Base-by-base conservation (phyloP, 2,797 vertebrate species). In the Ataeniobius toweri region DNA sequence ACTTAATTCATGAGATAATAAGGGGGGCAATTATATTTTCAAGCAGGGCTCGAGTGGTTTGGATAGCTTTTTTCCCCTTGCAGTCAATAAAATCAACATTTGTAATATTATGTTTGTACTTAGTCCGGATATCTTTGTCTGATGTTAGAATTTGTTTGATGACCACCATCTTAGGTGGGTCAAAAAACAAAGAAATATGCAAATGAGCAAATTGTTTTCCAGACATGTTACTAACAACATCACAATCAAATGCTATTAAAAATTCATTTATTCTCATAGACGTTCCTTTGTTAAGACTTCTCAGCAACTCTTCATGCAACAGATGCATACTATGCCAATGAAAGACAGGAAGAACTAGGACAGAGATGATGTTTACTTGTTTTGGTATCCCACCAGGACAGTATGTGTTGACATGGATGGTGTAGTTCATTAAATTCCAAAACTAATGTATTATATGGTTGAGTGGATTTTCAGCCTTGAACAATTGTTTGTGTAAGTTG, bases 391-490 rank as follows among this genome's bases (percentile, higher is more conserved):
- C 24, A 24, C 31, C 36, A 69, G 50, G 5, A 41, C 10, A 1
- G 22, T 73, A 18, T 73, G 71, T 9, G 39, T 55, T 56, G 51
- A 24, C 31, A 36, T 56, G 51, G 51, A 55, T 39, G 20, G 24
- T 36, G 36, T 53, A 73, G 51, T 39, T 73, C 20, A 56, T 73
- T 36, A 55, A 73, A 56, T 39, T 73, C 71, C 51, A 24, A 72
- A 55, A 41, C 8, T 9, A 55, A 53, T 31, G 26, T 53, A 22
- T 71, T 36, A 36, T 71, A 71, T 53, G 70, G 70, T 36, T 71
- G 70, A 71, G 16, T 71, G 70, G 28, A 16, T 53, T 71, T 71
- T 31, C 28, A 22, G 48, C 70, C 22, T 36, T 53, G 28, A 18
- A 53, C 20, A 53, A 36, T 53, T 1, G 31, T 36, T 71, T 53